Base-by-base conservation (phyloP, 2,888 invertebrate species). In the Acrobasis repandana region DNA sequence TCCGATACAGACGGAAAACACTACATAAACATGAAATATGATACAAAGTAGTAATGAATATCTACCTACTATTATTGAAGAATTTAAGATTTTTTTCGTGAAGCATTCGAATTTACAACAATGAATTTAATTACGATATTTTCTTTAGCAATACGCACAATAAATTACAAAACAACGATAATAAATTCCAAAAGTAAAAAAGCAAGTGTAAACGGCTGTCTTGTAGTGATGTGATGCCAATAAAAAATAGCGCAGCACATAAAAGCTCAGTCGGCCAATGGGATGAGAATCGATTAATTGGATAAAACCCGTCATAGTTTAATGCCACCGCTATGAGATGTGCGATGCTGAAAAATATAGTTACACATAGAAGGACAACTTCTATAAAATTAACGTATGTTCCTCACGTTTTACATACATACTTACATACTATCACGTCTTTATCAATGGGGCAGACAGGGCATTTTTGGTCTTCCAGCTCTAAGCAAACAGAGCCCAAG, bases 121-220 rank as follows among this genome's bases (percentile, higher is more conserved):
- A 20, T 20, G 4, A 20, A 20, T 20, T 20, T 20, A 28, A 28
- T 28, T 28, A 28, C 28, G 8, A 6, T 0, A 10, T 11, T 38
- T 38, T 38, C 14, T 1, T 38, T 4, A 36, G 10, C 6, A 38
- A 14, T 14, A 38, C 38, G 10, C 10, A 38, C 4, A 38, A 11
- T 11, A 10, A 1, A 38, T 38, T 38, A 10, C 14, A 43, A n/a
- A 43, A 14, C 2, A 14, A 43, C 6, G 43, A 43, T 2, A 14
- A 43, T 43, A 14, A n/a, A 43, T n/a, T 33, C 34, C 2, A 9
- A 51, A 28, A 49, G 10, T 50, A 28, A 33, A 61, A 61, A 64
- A 63, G 61, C n/a, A 60, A 63, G 63, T 66, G 63, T 62, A 65
- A 67, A 60, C 61, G 57, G 63, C 58, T 15, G 33, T 51, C 57